phyloP scores from a whole-genome alignment of 1,140 invertebrate species.

The Sinonovacula constricta region DNA sequence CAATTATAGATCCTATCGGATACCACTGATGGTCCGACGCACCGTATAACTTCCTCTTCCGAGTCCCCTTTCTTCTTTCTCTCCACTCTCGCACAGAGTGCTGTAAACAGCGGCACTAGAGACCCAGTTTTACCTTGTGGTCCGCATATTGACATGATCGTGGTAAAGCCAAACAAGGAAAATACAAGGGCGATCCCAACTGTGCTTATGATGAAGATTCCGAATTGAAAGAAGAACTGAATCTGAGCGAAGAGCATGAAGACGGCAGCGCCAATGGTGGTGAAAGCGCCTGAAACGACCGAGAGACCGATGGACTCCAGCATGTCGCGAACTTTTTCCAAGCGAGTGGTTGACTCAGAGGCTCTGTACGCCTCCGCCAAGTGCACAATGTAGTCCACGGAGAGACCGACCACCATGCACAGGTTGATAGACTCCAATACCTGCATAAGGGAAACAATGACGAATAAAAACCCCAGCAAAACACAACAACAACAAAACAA shows the following conservation, averaged over 20 bases:
- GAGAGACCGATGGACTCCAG: conserved; percentile 67
- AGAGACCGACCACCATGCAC: conserved; percentile 69
- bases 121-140: conserved; percentile 63
- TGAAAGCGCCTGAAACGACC: conserved; percentile 65
- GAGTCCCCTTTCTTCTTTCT: conserved; percentile 17
- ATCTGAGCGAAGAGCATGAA: conserved; percentile 69
- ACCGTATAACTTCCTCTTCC: neutral
- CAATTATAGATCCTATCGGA: conserved; percentile 32
- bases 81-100: conserved; percentile 32
- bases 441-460: conserved; percentile 63
- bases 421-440: conserved; percentile 72
- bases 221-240: conserved; percentile 69
- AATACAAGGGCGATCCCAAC: conserved; percentile 60
- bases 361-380: conserved; percentile 70
- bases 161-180: conserved; percentile 60
- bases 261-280: conserved; percentile 65
- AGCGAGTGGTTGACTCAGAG: conserved; percentile 51
- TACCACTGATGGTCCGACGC: conserved; percentile 17
- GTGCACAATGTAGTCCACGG: conserved; percentile 74
- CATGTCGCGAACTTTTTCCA: conserved; percentile 60
- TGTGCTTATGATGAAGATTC: conserved; percentile 66
- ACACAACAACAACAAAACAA: too few relatives aligned
- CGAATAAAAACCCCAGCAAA: too few relatives aligned
- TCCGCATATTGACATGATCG: conserved; percentile 62
- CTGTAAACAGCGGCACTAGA: conserved; percentile 42